Base-by-base conservation (phyloP, 2,888 invertebrate species). In the Sabatieria punctata region DNA sequence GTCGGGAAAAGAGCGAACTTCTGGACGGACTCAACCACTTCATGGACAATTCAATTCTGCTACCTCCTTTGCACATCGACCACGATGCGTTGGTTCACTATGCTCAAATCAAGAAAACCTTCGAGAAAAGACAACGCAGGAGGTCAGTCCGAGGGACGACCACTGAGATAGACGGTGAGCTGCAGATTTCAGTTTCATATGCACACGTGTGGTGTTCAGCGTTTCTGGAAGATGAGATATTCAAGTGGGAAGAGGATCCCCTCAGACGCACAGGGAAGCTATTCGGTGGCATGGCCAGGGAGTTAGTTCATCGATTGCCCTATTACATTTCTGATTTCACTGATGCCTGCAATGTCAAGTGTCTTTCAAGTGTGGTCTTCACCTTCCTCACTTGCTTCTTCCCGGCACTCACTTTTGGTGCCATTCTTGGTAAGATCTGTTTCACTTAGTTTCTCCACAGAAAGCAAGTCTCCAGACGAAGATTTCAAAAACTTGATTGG, bases 61-160 rank as follows among this genome's bases (percentile, higher is more conserved):
- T 93, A 59, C 91, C 91, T 2, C 91, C 91, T 54, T 88, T 89
- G 3, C 85, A 91, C 65, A 89, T 88, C 88, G 86, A 89, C 68
- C 76, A 83, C 49, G 81, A 84, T 58, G 85, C 85, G 40, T 70
- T 91, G 50, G 69, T 91, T 51, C 86, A 88, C 0, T 79, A 89
- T 55, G 81, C 82, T 54, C 85, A 88, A 63, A 73, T 91, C 51
- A 81, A 85, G 2, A 86, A 85, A 65, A 79, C 82, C 59, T 79
- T 82, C 62, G 80, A 80, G 68, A 85, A 86, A 52, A 74, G 79
- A 35, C 75, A 77, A 36, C 74, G 84, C 35, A 83, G 84, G 64
- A 77, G 8, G 21, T 27, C 25, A 2, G 4, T 27, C 4, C 11
- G 11, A 3, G 41, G 38, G 27, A 30, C 18, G 13, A 13, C 41